phyloP scores from a whole-genome alignment of 1,140 invertebrate genomes.

The Oncopeltus fasciatus region DNA sequence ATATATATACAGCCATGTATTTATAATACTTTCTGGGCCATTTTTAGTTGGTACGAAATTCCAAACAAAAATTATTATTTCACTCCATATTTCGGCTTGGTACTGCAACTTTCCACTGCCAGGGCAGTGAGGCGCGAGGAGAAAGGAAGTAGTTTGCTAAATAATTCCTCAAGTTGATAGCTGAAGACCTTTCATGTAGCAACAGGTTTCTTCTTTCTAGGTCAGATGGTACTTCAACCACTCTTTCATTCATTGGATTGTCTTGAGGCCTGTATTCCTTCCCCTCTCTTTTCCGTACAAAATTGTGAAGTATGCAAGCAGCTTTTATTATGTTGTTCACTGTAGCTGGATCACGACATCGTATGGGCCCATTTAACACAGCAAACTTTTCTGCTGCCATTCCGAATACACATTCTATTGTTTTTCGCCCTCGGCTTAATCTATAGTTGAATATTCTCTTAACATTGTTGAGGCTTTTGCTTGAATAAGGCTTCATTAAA shows the following conservation, averaged over 20 bases:
- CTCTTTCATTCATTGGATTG: too few species aligned
- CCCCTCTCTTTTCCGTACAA: neutral
- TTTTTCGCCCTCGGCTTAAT: conserved; percentile 10
- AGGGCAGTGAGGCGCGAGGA: neutral
- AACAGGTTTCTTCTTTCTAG: neutral
- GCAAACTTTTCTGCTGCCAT: conserved; percentile 12
- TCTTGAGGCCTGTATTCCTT: neutral
- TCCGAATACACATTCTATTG: conserved; percentile 14
- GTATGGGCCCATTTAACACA: neutral
- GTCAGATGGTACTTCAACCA: too few species aligned
- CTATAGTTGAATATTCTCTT: conserved; percentile 18
- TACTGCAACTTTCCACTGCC: neutral
- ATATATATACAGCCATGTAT: too few species aligned
- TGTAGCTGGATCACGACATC: neutral
- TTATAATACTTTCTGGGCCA: too few species aligned
- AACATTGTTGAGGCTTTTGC: conserved; percentile 3
- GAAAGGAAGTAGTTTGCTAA: neutral
- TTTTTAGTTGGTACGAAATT: too few species aligned
- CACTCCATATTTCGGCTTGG: too few species aligned
- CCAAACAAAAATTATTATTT: too few species aligned
- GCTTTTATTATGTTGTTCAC: neutral
- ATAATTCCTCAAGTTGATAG: neutral
- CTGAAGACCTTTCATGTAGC: neutral
- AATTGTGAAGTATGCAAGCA: neutral
- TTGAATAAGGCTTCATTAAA: conserved; percentile 22